Evolutionary conservation across 2,797 vertebrate genomes (phyloP), one percentile per base, ranked within the genome.

Genomic region (Anabacerthia variegaticeps): DNA sequence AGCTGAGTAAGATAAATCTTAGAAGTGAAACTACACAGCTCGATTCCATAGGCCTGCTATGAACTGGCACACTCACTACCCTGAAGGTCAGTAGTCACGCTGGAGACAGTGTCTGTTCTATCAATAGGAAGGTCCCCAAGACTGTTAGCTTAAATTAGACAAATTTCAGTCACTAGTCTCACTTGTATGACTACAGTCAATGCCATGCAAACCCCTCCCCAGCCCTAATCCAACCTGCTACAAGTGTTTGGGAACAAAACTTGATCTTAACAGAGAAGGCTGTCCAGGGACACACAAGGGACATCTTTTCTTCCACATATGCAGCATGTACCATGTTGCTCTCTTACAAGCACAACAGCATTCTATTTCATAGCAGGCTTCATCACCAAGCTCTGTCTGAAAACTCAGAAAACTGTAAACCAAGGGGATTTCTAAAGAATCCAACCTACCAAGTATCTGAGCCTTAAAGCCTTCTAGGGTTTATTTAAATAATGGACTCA

Each of bases 401-500:
- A 85, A 77, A 46, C 83, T 56, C 94, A 84, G 85, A 67, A 78
- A 67, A 68, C 66, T 44, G 88, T 68, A 63, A 94, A 82, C 89
- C 66, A 89, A 89, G 88, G 94, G 77, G 86, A 94, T 79, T 91
- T 92, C 81, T 91, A 89, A 32, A 88, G 82, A 88, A 93, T 92
- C 94, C 96, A 89, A 26, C 85, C 59, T 80, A 82, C 30, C 93
- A 80, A 76, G 71, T 72, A 88, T 95, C 62, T 51, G 87, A 88
- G 81, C 96, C 94, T 94, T 85, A 82, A 95, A 97, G 93, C 92
- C 93, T 92, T 82, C 76, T 39, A 46, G 71, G 85, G 90, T 95
- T 96, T 94, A 94, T 19, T 97, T 93, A 92, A 96, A 87, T 81
- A 96, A 90, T n/a, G 30, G 58, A 89, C 95, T 93, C 24, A 93